A percentile compares a stretch with the other conserved stretches of the same genome.
These are phyloP conservation scores for Myripristis jacobus DNA, from an alignment of 2,797 vertebrate species.

Conservation along the genomic window DNA sequence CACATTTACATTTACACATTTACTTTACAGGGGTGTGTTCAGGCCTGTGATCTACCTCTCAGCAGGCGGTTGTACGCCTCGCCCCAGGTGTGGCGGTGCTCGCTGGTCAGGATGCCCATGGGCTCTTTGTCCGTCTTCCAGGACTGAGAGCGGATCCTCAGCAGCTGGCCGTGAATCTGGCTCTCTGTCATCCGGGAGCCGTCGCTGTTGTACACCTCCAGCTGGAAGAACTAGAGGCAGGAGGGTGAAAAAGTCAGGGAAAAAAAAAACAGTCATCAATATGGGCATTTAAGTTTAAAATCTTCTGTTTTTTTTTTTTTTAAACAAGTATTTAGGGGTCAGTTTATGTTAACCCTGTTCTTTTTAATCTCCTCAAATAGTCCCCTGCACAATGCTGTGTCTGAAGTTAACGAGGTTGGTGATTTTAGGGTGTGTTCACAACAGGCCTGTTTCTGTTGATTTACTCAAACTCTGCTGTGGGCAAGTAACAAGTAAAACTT, in stretches of 20 bases:
- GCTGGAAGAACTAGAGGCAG: constrained; percentile 84
- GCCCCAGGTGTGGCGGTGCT: constrained; percentile 89
- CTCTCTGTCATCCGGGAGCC: constrained; percentile 86
- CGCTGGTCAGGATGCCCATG: constrained; percentile 88
- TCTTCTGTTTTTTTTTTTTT: background rate
- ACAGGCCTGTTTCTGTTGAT: background rate
- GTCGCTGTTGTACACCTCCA: constrained; percentile 90
- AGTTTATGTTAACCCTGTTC: too few species aligned
- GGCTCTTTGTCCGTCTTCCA: constrained; percentile 91
- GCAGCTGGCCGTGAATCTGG: constrained; percentile 87
- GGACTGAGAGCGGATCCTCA: constrained; percentile 85
- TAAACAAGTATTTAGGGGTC: background rate
- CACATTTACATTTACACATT: too few species aligned
- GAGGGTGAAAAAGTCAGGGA: too few species aligned
- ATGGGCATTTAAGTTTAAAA: too few species aligned
- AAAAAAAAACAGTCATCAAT: too few species aligned
- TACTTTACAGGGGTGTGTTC: too few species aligned
- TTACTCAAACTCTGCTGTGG: too few species aligned
- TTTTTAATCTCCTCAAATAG: too few species aligned
- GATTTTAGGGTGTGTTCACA: too few species aligned
- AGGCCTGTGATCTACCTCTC: constrained; percentile 58
- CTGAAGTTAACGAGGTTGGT: too few species aligned
- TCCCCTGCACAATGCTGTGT: too few species aligned
- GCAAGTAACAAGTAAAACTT: too few species aligned
- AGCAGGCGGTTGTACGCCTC: constrained; percentile 84